These are phyloP conservation scores for Orthonyx spaldingii DNA, from an alignment of 2,113 vertebrate genomes.

Conservation along the genomic window DNA sequence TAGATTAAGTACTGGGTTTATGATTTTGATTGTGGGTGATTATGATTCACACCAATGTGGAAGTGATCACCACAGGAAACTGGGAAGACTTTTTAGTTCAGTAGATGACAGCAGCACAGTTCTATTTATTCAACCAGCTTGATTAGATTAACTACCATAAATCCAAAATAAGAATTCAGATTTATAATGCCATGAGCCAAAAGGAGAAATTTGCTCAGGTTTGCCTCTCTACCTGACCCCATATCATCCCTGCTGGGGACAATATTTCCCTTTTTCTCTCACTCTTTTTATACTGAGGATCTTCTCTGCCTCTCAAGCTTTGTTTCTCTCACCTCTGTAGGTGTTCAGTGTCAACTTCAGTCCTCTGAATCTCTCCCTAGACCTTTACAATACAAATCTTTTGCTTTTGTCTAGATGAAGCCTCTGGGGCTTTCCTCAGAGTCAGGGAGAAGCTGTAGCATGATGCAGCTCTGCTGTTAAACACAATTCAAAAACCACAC, in stretches of 20 bases:
- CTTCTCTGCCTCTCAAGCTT: neutral
- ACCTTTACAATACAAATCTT: neutral
- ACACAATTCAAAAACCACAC: neutral
- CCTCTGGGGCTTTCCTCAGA: conserved; percentile 22
- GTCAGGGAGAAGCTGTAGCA: neutral
- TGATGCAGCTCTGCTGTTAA: neutral
- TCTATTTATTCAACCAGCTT: neutral
- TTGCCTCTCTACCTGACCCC: neutral
- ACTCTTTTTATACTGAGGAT: neutral
- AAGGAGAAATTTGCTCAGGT: neutral
- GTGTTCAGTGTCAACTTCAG: neutral
- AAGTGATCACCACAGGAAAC: neutral
- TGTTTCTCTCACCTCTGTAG: neutral
- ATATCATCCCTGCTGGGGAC: neutral
- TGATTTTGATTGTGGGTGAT: neutral
- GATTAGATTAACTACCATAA: neutral
- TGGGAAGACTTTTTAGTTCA: neutral
- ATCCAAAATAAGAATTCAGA: neutral
- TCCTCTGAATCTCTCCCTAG: neutral
- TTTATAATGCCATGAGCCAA: neutral
- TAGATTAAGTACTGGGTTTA: neutral
- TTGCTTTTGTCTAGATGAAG: neutral
- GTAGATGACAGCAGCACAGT: neutral
- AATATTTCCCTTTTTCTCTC: neutral
- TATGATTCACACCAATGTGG: neutral